phyloP scores from a whole-genome alignment of 2,113 vertebrate genomes.

The Lepus americanus region DNA sequence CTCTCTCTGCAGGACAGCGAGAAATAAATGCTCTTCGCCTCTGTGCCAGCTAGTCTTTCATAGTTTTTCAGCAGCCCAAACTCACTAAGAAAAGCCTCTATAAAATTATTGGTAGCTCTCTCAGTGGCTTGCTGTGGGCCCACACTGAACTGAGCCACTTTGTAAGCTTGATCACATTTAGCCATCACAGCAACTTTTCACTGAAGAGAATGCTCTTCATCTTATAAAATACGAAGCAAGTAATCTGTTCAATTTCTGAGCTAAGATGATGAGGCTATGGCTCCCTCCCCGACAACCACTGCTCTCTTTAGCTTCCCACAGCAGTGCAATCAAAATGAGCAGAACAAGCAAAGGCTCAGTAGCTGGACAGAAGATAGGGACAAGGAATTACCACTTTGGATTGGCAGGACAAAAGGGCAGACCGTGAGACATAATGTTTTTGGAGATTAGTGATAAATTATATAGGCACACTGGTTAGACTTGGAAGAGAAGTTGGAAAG shows the following conservation, averaged over 20 bases:
- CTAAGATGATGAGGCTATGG: not conserved
- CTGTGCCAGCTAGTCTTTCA: not conserved
- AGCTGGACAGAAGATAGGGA: not conserved
- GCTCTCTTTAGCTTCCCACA: not conserved
- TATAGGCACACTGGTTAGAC: not conserved
- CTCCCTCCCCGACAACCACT: not conserved
- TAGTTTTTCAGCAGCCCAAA: not conserved
- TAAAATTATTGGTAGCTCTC: not conserved
- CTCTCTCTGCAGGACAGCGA: not conserved
- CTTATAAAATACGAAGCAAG: not conserved
- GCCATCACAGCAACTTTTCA: not conserved
- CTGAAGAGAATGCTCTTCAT: not conserved
- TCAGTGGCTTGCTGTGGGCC: too few relatives aligned
- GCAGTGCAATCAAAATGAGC: not conserved
- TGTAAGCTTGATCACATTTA: too few relatives aligned
- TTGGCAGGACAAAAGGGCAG: not conserved
- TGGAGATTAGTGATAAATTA: not conserved
- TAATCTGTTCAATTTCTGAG: not conserved
- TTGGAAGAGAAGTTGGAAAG: not conserved
- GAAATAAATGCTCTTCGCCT: not conserved
- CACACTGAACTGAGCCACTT: not conserved
- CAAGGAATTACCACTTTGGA: not conserved
- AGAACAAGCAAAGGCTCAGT: not conserved
- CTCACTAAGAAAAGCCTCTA: not conserved
- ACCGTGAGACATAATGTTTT: not conserved